Evolutionary conservation across 2,113 vertebrate species (phyloP).

Genomic region (Protobothrops flavoviridis): DNA sequence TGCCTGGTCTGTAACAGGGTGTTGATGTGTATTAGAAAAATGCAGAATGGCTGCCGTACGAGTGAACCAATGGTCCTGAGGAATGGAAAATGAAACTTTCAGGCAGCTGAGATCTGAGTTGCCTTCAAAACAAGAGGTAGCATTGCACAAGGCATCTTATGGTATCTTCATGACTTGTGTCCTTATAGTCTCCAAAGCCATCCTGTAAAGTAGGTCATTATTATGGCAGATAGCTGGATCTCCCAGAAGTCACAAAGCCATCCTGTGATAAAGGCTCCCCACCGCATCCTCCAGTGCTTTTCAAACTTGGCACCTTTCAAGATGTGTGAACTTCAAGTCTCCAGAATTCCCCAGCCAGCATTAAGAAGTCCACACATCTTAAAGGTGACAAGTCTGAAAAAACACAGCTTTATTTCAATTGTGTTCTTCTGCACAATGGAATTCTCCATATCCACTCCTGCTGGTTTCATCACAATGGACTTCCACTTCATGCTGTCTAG

Average conservation of each 20-base stretch:
- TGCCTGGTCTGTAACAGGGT: not conserved
- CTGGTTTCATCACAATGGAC: not conserved
- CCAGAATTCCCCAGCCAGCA: not conserved
- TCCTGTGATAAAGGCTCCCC: not conserved
- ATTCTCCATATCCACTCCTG: not conserved
- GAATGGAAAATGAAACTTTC: not conserved
- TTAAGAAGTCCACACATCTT: not conserved
- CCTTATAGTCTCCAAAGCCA: not conserved
- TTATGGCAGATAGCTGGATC: not conserved
- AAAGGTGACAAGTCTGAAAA: not conserved
- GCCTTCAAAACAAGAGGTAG: not conserved
- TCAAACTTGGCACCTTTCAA: not conserved
- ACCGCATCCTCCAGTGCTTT: not conserved
- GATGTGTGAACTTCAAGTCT: not conserved
- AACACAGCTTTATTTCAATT: not conserved
- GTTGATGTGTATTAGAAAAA: not conserved
- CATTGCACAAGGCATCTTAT: not conserved
- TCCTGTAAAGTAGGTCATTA: not conserved
- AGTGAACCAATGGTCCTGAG: not conserved
- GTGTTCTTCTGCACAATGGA: not conserved
- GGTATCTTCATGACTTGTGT: not conserved
- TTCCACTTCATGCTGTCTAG: not conserved
- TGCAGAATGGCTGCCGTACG: not conserved
- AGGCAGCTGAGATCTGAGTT: not conserved
- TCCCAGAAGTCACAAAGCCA: not conserved